Evolutionary conservation across 1,140 invertebrate genomes (phyloP), one percentile per base, ranked within the genome.

Genomic region (Leptoteleia sp.): DNA sequence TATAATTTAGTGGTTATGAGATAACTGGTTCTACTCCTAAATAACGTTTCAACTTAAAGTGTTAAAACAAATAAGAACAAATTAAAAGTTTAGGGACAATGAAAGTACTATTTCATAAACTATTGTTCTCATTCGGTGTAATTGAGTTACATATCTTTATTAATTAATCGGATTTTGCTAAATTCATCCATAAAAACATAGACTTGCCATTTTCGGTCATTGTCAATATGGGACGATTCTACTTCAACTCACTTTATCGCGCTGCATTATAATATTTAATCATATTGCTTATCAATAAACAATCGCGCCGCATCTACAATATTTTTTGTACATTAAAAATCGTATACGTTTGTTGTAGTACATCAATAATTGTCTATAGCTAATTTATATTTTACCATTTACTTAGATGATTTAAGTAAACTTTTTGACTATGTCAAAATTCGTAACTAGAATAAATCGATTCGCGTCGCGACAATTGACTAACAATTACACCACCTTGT

Each of bases 271-370:
- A 67, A 71, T 73, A 76, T 55, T 79, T 62, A 72, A 62, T 79
- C 22, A 50, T 79, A 79, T 79, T 79, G 76, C 76, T 79, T 79
- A 79, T 79, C 48, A 73, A 57, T 79, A 80, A 80, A 76, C 72
- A 76, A 80, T 80, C 72, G 73, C 73, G 68, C 79, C 68, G 79
- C 70, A 67, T 77, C 73, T 78, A 81, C 65, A 67, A 78, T 79
- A 64, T 50, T 77, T 80, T 89, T 89, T 89, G 88, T 89, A 89
- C 87, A 89, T 89, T 87, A 86, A 88, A 89, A 89, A 87, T 89
- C 88, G 88, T 89, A 89, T 89, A 89, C 88, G 75, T 87, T 88
- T 79, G 85, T 85, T 86, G 81, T 88, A 82, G 84, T 89, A 89
- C 87, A 89, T 83, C 81, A 84, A 88, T 82, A 87, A 87, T 83